phyloP scores from a whole-genome alignment of 2,797 vertebrate genomes.

The Siniperca scherzeri region DNA sequence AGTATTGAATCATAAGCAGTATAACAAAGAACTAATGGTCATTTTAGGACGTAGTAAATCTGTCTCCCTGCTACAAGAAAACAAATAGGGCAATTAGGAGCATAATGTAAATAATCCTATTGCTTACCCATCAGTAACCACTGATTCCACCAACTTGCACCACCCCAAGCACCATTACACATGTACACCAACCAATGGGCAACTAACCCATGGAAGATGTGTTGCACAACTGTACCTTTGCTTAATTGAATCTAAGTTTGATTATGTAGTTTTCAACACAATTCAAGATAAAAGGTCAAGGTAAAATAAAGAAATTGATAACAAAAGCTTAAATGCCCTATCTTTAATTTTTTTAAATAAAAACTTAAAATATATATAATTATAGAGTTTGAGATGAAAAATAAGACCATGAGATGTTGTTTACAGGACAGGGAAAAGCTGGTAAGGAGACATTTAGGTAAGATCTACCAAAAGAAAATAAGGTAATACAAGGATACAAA shows the following conservation, averaged over 20 bases:
- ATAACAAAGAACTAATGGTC: not conserved
- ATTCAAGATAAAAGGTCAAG: not conserved
- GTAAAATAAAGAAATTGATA: not conserved
- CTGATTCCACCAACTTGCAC: slow-evolving; percentile 30
- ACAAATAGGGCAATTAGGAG: slow-evolving; percentile 60
- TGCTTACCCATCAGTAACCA: slow-evolving; percentile 57
- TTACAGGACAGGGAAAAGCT: not conserved
- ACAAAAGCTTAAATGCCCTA: not conserved
- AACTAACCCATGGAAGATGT: not conserved
- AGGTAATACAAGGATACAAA: not conserved
- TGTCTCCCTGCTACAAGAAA: slow-evolving; percentile 10
- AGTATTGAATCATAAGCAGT: not conserved
- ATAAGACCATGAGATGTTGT: not conserved
- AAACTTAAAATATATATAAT: not conserved
- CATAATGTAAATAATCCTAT: slow-evolving; percentile 53
- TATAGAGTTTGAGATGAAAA: not conserved
- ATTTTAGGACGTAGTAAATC: not conserved
- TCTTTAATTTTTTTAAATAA: not conserved
- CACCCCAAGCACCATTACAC: not conserved
- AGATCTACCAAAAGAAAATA: not conserved
- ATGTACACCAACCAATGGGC: not conserved
- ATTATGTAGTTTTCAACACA: not conserved
- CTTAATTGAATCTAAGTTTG: too few species aligned
- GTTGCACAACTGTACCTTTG: too few species aligned
- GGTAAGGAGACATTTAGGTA: not conserved